Base-by-base conservation (phyloP, 2,113 vertebrate genomes). In the Noctilio leporinus region DNA sequence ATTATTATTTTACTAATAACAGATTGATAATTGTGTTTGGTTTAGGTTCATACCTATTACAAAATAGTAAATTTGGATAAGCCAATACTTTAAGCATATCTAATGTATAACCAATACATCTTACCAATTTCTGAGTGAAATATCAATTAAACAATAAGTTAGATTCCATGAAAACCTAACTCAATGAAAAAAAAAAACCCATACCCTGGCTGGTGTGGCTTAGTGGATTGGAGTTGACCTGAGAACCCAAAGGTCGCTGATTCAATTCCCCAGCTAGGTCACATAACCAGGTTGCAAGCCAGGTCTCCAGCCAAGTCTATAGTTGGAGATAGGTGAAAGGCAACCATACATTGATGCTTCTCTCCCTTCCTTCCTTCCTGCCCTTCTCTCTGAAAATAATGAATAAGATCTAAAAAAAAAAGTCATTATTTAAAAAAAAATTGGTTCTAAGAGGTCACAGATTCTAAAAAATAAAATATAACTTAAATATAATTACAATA, bases 381-480 rank as follows among this genome's bases (percentile, higher is more conserved):
- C n/a, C n/a, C n/a, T n/a, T n/a, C n/a, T n/a, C n/a, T n/a, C n/a
- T n/a, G n/a, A n/a, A n/a, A n/a, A n/a, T n/a, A n/a, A n/a, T n/a
- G n/a, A n/a, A n/a, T n/a, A n/a, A n/a, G n/a, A n/a, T n/a, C n/a
- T n/a, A n/a, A n/a, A n/a, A n/a, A n/a, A n/a, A n/a, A n/a, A n/a
- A n/a, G n/a, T n/a, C n/a, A n/a, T n/a, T n/a, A n/a, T n/a, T n/a
- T 84, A 67, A 82, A 59, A 95, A 95, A 43, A 17, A 88, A 51
- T 40, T 75, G 64, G 10, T 15, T 19, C 5, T 86, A 73, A 81
- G 33, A 92, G 26, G 47, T 90, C 24, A 87, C 59, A 14, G 5
- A 89, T 95, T 95, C 35, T 78, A 94, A 95, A 83, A 95, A 45
- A 33, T 86, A 78, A 96, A 96, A 75, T 84, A 67, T 49, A 45